Base-by-base conservation (phyloP, 2,113 vertebrate species). In the Nibea coibor region DNA sequence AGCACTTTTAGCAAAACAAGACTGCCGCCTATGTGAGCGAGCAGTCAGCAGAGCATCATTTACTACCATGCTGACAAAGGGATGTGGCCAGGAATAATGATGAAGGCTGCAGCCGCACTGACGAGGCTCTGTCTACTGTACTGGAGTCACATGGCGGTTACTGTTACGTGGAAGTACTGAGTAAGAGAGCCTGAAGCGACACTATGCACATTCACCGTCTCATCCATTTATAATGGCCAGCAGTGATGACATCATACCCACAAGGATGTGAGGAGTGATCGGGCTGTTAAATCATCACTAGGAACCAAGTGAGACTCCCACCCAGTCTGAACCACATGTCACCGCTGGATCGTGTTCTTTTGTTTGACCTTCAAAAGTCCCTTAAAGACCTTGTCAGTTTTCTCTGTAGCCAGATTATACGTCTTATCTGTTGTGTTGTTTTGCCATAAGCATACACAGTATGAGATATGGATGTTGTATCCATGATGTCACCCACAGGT, bases 201-300 rank as follows among this genome's bases (percentile, higher is more conserved):
- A 14, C 66, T 19, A 16, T n/a, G 63, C 59, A 75, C 75, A 82
- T 76, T 80, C 83, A 83, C 83, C 58, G 72, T 15, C 78, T 77
- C 86, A 78, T 83, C 80, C 72, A 81, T 91, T 86, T 73, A 43
- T 81, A 85, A 88, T 72, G 82, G 61, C 56, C 78, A 56, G 67
- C 43, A 16, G 65, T 80, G 76, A 85, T 90, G 91, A 91, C 87
- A 89, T 93, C 88, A 92, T 43, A 31, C 42, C 72, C 59, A 50
- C 26, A 48, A 42, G 68, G 81, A 51, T 63, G 70, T 64, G 84
- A 76, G 5, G 70, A 90, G 47, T 67, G 81, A 92, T 51, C 28
- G 53, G 70, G 51, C 65, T 26, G 72, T 87, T 88, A 78, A 84
- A 79, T 86, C 75, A 86, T 78, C 28, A 53, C 31, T 4, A 31